A percentile compares a stretch with the other conserved stretches of the same genome.
phyloP scores from a whole-genome alignment of 2,888 invertebrate genomes.

The Clistopyga incitator region DNA sequence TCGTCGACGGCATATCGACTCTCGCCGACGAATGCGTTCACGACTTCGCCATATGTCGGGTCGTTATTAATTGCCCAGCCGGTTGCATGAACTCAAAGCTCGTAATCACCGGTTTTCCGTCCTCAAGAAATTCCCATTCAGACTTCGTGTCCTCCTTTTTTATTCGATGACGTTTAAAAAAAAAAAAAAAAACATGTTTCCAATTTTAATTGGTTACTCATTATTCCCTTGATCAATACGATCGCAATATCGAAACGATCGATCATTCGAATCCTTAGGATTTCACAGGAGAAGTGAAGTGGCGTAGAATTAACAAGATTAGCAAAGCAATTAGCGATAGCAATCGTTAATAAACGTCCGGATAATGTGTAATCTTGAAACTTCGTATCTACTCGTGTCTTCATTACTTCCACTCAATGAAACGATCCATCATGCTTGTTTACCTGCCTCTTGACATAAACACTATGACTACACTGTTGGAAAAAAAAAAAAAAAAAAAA shows the following conservation, averaged over 20 bases:
- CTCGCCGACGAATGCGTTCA: not conserved
- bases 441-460: no score
- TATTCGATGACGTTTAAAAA: no score
- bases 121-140: slow-evolving; percentile 31
- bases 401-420: slow-evolving; percentile 1
- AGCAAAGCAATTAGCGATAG: slow-evolving; percentile 37
- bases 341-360: slow-evolving; percentile 9
- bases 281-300: slow-evolving; percentile 1
- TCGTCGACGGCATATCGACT: not conserved
- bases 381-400: not conserved
- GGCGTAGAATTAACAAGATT: slow-evolving; percentile 32
- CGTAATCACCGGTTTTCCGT: not conserved
- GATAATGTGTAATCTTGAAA: slow-evolving; percentile 32
- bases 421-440: slow-evolving; percentile 25
- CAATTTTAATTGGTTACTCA: slow-evolving; percentile 6
- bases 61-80: slow-evolving; percentile 13
- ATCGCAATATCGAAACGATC: slow-evolving; percentile 36
- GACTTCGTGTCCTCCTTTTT: slow-evolving; percentile 25
- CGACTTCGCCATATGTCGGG: not conserved
- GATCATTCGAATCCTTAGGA: slow-evolving; percentile 15
- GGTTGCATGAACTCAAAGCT: not conserved
- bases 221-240: slow-evolving; percentile 24
- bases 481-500: no score
- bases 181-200: no score
- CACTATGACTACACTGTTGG: no score